Evolutionary conservation across 2,113 vertebrate genomes (phyloP).

Genomic region (Lichenostomus cassidix): DNA sequence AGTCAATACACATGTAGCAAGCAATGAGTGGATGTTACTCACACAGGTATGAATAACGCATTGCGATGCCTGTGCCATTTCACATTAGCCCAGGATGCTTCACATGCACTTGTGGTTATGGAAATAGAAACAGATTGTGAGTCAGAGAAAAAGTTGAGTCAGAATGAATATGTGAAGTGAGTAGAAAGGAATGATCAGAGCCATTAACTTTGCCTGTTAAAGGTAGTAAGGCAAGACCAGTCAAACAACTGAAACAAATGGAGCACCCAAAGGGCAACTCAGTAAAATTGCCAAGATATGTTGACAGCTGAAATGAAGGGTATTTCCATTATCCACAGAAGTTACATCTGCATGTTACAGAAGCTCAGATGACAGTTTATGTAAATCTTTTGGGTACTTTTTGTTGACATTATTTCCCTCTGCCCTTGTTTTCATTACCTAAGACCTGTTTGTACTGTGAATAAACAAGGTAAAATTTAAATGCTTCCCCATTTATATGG

Average conservation of each 20-base stretch:
- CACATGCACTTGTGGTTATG: background rate
- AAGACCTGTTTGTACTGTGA: background rate
- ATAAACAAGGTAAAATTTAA: background rate
- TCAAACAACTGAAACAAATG: background rate
- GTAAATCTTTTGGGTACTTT: background rate
- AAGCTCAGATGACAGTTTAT: background rate
- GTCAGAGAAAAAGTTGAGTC: constrained; percentile 60
- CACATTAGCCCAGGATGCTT: background rate
- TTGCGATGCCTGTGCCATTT: constrained; percentile 30
- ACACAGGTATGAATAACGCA: constrained; percentile 55
- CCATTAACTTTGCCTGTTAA: background rate
- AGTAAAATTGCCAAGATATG: background rate
- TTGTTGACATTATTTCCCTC: background rate
- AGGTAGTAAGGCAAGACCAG: constrained; percentile 1
- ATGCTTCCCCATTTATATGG: background rate
- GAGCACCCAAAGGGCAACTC: background rate
- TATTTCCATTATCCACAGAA: background rate
- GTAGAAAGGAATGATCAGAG: constrained; percentile 29
- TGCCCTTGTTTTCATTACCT: background rate
- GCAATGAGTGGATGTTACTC: constrained; percentile 22
- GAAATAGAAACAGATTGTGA: constrained; percentile 55
- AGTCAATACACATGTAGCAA: background rate
- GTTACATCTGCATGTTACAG: background rate
- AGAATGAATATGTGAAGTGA: constrained; percentile 44
- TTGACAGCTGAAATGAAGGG: background rate